A percentile compares a stretch with the other conserved stretches of the same genome.
These are phyloP conservation scores for Rhizoglyphus robini DNA, from an alignment of 1,140 invertebrate genomes.

Conservation along the genomic window DNA sequence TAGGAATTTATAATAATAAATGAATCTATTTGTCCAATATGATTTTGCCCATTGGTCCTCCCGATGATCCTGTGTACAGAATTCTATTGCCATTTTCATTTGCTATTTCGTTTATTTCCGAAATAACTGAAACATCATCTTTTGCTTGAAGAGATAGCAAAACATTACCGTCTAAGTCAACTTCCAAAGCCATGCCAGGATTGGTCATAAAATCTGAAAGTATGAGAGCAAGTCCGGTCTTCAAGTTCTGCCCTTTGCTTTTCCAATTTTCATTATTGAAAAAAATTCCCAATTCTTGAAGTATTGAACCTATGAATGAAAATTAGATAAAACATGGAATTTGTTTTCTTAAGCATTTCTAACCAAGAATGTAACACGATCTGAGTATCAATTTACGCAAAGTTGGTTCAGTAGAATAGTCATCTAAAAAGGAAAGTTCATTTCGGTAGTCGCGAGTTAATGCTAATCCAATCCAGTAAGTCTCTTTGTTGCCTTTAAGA, in stretches of 20 bases:
- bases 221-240: slow-evolving; percentile 9
- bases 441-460: slow-evolving; percentile 28
- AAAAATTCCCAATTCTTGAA: not conserved
- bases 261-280: not conserved
- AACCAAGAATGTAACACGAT: slow-evolving; percentile 24
- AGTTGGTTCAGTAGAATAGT: slow-evolving; percentile 30
- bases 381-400: slow-evolving; percentile 31
- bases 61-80: slow-evolving; percentile 3
- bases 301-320: slow-evolving; percentile 1
- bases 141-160: slow-evolving; percentile 33
- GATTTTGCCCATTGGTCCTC: not conserved
- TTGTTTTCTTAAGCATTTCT: slow-evolving; percentile 15
- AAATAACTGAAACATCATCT: slow-evolving; percentile 9
- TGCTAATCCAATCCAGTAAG: slow-evolving; percentile 50
- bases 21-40: not conserved
- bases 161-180: slow-evolving; percentile 51
- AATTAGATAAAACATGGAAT: slow-evolving; percentile 7
- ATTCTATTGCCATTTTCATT: not conserved
- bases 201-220: slow-evolving; percentile 17
- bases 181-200: slow-evolving; percentile 41
- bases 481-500: slow-evolving; percentile 35
- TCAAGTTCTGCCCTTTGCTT: not conserved
- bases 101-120: not conserved
- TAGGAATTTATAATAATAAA: not conserved
- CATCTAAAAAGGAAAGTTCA: slow-evolving; percentile 30